phyloP scores from a whole-genome alignment of 2,888 invertebrate species.

The Plebejus argus region DNA sequence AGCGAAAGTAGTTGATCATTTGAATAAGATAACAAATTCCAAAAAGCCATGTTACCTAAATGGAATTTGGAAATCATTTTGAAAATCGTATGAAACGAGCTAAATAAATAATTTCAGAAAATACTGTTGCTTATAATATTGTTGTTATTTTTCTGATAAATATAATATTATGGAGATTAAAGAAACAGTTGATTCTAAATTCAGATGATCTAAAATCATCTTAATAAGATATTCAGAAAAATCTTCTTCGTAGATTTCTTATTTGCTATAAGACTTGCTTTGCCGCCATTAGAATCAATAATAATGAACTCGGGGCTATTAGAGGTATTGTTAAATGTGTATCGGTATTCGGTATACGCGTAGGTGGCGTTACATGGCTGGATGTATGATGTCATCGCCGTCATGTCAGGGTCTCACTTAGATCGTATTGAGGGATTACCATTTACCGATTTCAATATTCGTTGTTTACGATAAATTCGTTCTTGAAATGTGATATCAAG shows the following conservation, averaged over 20 bases:
- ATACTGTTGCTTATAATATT: neutral
- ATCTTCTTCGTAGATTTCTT: neutral
- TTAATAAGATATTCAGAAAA: no score
- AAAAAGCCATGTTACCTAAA: neutral
- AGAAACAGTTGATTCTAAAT: no score
- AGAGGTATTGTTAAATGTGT: constrained; percentile 26
- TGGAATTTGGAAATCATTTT: neutral
- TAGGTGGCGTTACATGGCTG: constrained; percentile 33
- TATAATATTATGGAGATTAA: no score
- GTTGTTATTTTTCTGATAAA: neutral
- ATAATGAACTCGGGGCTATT: constrained; percentile 3
- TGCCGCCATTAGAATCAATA: neutral
- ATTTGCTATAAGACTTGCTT: neutral
- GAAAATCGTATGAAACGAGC: neutral
- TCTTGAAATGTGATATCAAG: constrained; percentile 10
- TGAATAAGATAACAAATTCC: neutral
- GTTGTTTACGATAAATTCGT: neutral
- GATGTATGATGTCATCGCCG: constrained; percentile 39
- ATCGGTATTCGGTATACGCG: constrained; percentile 27
- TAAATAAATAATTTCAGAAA: neutral
- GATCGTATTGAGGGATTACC: constrained; percentile 15
- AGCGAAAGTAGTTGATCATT: neutral
- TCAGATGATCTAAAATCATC: no score
- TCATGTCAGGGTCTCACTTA: constrained; percentile 38
- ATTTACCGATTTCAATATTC: constrained; percentile 21